Percentiles rank a stretch among this genome's conserved stretches.
phyloP scores from a whole-genome alignment of 2,888 invertebrate species.

The Polyommatus iphigenia region DNA sequence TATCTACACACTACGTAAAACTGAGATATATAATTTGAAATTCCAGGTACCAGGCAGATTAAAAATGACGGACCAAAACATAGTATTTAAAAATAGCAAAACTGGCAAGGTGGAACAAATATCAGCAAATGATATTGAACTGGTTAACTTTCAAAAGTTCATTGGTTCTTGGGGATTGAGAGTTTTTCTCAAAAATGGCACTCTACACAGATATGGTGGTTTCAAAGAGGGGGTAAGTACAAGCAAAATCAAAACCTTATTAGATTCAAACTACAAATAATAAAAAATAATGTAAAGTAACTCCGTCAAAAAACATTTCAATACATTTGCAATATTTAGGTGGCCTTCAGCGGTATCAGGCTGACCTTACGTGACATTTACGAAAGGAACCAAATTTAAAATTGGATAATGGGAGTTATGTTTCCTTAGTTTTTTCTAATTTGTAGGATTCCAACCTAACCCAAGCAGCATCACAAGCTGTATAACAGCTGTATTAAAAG shows the following conservation, averaged over 20 bases:
- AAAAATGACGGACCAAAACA: slow-evolving; percentile 93
- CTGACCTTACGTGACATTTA: too few species aligned
- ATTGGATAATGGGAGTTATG: too few species aligned
- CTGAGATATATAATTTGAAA: slow-evolving; percentile 12
- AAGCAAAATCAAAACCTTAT: neutral
- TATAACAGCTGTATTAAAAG: too few species aligned
- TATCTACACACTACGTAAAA: neutral
- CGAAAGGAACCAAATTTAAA: too few species aligned
- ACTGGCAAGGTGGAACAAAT: slow-evolving; percentile 98
- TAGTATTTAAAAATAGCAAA: slow-evolving; percentile 96
- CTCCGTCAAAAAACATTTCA: too few species aligned
- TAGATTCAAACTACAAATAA: too few species aligned
- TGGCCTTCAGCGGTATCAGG: too few species aligned
- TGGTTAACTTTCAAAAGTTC: slow-evolving; percentile 95
- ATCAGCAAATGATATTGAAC: slow-evolving; percentile 89
- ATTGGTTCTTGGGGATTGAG: slow-evolving; percentile 94
- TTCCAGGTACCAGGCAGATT: slow-evolving; percentile 92
- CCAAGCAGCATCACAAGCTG: too few species aligned
- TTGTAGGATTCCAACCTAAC: too few species aligned
- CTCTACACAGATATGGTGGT: slow-evolving; percentile 94
- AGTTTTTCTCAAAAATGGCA: slow-evolving; percentile 93
- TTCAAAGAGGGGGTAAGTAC: slow-evolving; percentile 90
- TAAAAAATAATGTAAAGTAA: too few species aligned
- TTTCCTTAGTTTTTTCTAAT: too few species aligned
- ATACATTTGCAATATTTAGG: too few species aligned